Base-by-base conservation (phyloP, 2,888 invertebrate species). In the Pandemis cinnamomeana region DNA sequence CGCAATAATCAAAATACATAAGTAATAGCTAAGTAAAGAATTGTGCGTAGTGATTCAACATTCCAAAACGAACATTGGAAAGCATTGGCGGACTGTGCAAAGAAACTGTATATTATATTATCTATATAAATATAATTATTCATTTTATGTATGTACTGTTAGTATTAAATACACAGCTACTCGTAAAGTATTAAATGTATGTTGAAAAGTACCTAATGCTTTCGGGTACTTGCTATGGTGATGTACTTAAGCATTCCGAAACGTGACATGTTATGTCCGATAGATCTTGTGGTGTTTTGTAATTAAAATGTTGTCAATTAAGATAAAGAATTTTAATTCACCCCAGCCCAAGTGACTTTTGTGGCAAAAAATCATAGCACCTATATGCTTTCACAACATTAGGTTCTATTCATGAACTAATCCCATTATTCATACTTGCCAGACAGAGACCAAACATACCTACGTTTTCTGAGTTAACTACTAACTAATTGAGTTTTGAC, bases 271-370 rank as follows among this genome's bases (percentile, higher is more conserved):
- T 87, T 87, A 89, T 91, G 91, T 91, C 89, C 84, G 84, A 91
- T 92, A 92, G 89, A 92, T 90, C 91, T 93, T 93, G 93, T 93
- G 94, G 94, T 94, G 93, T 94, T 93, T 93, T 93, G 90, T 93
- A 93, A 93, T 92, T 92, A 94, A 93, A 93, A 94, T 92, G 93
- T 94, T 94, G 94, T 94, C 94, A 94, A 94, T 94, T 94, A 93
- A 85, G 75, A 71, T 77, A 80, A 84, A 84, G 82, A 83, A 85
- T 88, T 84, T 83, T 74, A 83, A 78, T 77, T 78, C 76, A 78
- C 46, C 72, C 77, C 76, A 77, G 78, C 78, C 75, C 77, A 75
- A 75, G 51, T 63, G 27, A 36, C 44, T 5, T 5, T 62, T 4
- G 7, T 41, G 15, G 15, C 13, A 2, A 63, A 63, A 58, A 27